These are phyloP conservation scores for Camarhynchus parvulus DNA, from an alignment of 2,113 vertebrate species.

Conservation along the genomic window DNA sequence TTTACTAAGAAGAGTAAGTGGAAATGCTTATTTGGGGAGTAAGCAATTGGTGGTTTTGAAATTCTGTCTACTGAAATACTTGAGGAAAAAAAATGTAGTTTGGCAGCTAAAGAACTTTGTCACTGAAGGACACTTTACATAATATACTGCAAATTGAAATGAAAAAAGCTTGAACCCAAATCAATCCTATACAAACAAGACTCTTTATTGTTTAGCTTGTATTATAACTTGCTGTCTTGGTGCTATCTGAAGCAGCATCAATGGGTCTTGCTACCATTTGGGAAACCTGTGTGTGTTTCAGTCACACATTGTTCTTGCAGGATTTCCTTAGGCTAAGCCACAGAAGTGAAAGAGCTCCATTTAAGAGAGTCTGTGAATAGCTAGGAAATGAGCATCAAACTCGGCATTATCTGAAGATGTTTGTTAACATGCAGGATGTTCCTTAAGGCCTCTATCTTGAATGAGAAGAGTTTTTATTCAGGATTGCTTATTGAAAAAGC, in stretches of 20 bases:
- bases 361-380: conserved; percentile 78
- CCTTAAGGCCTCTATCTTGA: conserved; percentile 76
- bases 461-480: conserved; percentile 76
- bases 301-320: conserved; percentile 75
- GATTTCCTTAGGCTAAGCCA: conserved; percentile 79
- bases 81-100: neutral
- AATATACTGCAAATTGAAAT: neutral
- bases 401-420: conserved; percentile 79
- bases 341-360: conserved; percentile 80
- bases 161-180: conserved; percentile 40
- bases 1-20: neutral
- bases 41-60: neutral
- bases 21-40: neutral
- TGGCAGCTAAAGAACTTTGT: conserved; percentile 28
- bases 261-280: conserved; percentile 60
- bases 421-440: conserved; percentile 79
- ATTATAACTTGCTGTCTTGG: conserved; percentile 30
- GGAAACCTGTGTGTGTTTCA: conserved; percentile 70
- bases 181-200: conserved; percentile 14
- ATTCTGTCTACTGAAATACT: neutral
- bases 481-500: conserved; percentile 67
- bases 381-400: conserved; percentile 81
- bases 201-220: conserved; percentile 31
- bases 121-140: neutral
- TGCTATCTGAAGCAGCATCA: conserved; percentile 56